These are phyloP conservation scores for Jaculus jaculus DNA, from an alignment of 2,113 vertebrate genomes.

Conservation along the genomic window DNA sequence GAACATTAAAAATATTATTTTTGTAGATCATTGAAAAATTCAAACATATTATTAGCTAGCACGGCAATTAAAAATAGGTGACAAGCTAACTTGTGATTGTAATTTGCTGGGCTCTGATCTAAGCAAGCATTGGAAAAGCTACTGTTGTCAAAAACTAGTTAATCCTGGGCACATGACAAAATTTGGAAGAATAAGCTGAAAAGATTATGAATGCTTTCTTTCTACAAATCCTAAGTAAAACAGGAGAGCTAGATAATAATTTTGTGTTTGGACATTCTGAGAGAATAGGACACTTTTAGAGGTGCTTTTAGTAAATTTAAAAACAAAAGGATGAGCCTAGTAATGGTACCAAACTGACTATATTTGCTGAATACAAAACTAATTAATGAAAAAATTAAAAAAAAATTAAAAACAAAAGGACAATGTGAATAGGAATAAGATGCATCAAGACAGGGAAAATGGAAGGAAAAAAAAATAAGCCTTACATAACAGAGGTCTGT, in stretches of 20 bases:
- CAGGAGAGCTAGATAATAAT: background rate
- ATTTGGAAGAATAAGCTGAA: background rate
- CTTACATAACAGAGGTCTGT: background rate
- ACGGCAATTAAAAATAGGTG: background rate
- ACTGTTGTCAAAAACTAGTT: background rate
- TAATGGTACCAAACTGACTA: too few species aligned
- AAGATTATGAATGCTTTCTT: background rate
- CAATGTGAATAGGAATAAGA: background rate
- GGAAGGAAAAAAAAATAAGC: background rate
- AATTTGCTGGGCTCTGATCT: background rate
- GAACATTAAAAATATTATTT: background rate
- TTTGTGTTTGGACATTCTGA: background rate
- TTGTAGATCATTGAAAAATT: background rate
- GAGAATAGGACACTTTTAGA: background rate
- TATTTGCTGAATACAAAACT: too few species aligned
- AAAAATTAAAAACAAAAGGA: background rate
- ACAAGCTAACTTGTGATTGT: background rate
- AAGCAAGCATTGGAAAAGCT: background rate
- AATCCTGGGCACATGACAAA: background rate
- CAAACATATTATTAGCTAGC: background rate
- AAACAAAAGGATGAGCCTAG: background rate
- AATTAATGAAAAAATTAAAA: too few species aligned
- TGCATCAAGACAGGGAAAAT: background rate
- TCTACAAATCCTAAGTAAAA: background rate
- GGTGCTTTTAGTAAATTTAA: background rate